Conservation (phyloP, 2,888 invertebrate genomes). For the Chymomyza fuscimana region DNA sequence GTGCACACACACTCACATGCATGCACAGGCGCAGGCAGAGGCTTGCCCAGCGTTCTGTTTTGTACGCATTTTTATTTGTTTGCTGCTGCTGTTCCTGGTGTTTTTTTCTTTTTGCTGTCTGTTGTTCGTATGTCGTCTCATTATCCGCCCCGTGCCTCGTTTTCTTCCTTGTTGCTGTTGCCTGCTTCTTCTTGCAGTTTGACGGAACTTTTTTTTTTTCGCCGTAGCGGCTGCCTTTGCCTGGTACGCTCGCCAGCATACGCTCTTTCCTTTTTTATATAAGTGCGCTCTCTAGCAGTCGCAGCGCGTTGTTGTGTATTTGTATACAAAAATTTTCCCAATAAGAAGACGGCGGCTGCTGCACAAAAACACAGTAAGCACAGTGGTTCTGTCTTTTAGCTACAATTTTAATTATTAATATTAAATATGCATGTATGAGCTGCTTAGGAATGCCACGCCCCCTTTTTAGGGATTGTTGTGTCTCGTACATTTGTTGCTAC, state of each 20-base stretch:
- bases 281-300: not conserved
- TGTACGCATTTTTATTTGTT: constrained; percentile 11
- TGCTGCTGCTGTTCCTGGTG: not conserved
- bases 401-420: not conserved
- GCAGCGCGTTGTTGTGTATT: constrained; percentile 41
- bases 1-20: not conserved
- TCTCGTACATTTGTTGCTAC: constrained; percentile 9
- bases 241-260: constrained; percentile 14
- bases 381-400: not conserved
- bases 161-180: constrained; percentile 67
- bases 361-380: not conserved
- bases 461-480: constrained; percentile 37
- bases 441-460: constrained; percentile 41
- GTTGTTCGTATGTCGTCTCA: not conserved
- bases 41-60: constrained; percentile 16
- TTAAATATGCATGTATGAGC: not conserved
- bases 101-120: constrained; percentile 6
- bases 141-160: constrained; percentile 44
- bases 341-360: constrained; percentile 49
- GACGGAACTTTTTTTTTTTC: constrained; percentile 32
- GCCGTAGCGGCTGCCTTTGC: constrained; percentile 6
- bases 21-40: not conserved
- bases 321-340: constrained; percentile 68
- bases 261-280: not conserved
- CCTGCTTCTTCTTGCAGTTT: constrained; percentile 55